A percentile compares a stretch with the other conserved stretches of the same genome.
These are phyloP conservation scores for Hyperoplus immaculatus DNA, from an alignment of 2,797 vertebrate genomes.

Conservation along the genomic window DNA sequence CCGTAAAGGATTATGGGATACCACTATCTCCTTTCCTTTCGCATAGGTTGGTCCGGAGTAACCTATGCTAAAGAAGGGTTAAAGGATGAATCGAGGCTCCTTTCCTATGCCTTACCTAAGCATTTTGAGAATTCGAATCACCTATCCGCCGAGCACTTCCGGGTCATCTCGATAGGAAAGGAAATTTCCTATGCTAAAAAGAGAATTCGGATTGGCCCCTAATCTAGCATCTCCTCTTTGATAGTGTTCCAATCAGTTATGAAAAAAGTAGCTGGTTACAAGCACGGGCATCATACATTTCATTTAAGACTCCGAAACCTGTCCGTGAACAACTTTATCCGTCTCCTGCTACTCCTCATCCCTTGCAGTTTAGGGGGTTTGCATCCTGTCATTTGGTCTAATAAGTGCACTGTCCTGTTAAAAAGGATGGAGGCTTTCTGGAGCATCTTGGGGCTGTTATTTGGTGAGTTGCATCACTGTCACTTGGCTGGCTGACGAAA, in stretches of 20 bases:
- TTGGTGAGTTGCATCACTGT: not conserved
- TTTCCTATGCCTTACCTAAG: too few relatives aligned
- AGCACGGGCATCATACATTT: not conserved
- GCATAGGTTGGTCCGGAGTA: too few relatives aligned
- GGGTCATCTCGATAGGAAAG: too few relatives aligned
- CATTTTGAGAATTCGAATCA: too few relatives aligned
- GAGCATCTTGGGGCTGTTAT: not conserved
- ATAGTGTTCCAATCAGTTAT: not conserved
- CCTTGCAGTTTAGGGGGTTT: conserved; percentile 14
- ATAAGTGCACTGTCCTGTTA: not conserved
- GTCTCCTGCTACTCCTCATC: conserved; percentile 39
- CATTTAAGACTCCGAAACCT: not conserved
- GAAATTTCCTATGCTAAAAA: too few relatives aligned
- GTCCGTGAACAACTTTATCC: conserved; percentile 24
- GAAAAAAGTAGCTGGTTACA: conserved; percentile 2
- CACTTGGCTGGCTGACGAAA: not conserved
- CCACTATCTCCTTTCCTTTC: too few relatives aligned
- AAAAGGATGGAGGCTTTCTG: not conserved
- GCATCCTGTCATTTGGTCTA: not conserved
- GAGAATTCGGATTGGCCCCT: too few relatives aligned
- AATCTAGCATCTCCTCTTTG: not conserved
- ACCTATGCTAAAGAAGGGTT: too few relatives aligned
- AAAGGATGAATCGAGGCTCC: too few relatives aligned
- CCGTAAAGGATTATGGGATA: too few relatives aligned
- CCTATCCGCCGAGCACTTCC: too few relatives aligned